Conservation (phyloP, 2,888 invertebrate species). For the Tinea trinotella region DNA sequence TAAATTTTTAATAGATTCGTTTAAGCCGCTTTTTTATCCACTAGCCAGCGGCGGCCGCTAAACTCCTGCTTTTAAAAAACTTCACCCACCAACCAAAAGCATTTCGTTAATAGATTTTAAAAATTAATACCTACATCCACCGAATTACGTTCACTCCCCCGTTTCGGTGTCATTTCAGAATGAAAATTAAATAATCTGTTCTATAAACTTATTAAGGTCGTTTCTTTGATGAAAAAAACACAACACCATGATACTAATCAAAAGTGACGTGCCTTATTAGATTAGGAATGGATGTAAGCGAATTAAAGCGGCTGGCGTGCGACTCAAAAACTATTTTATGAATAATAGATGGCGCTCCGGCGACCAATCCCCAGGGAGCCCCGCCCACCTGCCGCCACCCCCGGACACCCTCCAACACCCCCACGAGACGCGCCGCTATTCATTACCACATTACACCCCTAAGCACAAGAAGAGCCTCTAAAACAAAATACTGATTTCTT, state of each 20-base stretch:
- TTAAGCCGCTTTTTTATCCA: constrained; percentile 62
- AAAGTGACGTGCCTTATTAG: constrained; percentile 70
- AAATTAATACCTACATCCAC: constrained; percentile 60
- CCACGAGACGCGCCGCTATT: constrained; percentile 42
- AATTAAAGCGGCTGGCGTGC: constrained; percentile 52
- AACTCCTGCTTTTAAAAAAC: constrained; percentile 42
- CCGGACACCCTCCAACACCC: constrained; percentile 30
- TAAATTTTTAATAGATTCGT: constrained; percentile 65
- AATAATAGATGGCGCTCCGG: constrained; percentile 67
- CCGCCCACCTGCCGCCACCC: constrained; percentile 43
- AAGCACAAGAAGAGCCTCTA: constrained; percentile 26
- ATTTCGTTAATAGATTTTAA: constrained; percentile 64
- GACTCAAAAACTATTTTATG: constrained; percentile 73
- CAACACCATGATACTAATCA: constrained; percentile 46
- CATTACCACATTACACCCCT: constrained; percentile 46
- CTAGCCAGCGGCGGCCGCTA: constrained; percentile 34
- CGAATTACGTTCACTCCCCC: constrained; percentile 35
- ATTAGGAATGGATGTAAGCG: constrained; percentile 53
- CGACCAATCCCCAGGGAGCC: constrained; percentile 68
- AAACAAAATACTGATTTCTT: constrained; percentile 52
- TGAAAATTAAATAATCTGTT: constrained; percentile 45
- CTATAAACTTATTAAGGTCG: constrained; percentile 39
- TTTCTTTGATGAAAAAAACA: constrained; percentile 61
- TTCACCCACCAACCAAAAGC: constrained; percentile 30
- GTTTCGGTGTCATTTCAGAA: constrained; percentile 35